These are phyloP conservation scores for Actias luna DNA, from an alignment of 2,888 invertebrate genomes.

Conservation along the genomic window DNA sequence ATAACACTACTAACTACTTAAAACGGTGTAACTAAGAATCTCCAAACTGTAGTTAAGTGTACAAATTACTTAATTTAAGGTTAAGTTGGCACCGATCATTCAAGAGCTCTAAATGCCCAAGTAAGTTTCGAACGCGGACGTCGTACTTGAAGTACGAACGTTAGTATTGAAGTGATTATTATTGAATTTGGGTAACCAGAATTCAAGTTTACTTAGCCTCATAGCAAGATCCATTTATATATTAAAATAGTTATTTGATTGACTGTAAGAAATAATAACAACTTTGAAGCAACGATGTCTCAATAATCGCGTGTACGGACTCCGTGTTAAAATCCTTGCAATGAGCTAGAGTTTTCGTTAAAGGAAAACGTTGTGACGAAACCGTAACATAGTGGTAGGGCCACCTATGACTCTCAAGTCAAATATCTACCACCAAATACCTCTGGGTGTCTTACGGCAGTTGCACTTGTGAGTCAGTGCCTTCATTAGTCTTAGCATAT, in stretches of 20 bases:
- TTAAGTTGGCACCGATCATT: constrained; percentile 74
- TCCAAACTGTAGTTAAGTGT: constrained; percentile 80
- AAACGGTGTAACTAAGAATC: constrained; percentile 71
- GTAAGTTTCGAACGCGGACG: constrained; percentile 21
- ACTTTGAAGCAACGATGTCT: too few species aligned
- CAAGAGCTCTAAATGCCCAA: constrained; percentile 42
- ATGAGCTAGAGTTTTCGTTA: too few species aligned
- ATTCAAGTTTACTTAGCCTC: not conserved
- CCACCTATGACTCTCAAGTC: too few species aligned
- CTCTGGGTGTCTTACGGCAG: too few species aligned
- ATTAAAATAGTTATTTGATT: not conserved
- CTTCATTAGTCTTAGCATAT: too few species aligned
- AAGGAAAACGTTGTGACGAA: too few species aligned
- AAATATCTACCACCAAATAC: too few species aligned
- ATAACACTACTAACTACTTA: constrained; percentile 49
- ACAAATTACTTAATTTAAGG: constrained; percentile 82
- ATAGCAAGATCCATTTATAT: not conserved
- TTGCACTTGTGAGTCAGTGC: too few species aligned
- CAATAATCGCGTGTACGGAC: too few species aligned
- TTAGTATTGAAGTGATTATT: not conserved
- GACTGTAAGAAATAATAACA: too few species aligned
- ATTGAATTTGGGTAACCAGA: not conserved
- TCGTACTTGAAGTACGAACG: not conserved
- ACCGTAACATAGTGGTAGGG: too few species aligned
- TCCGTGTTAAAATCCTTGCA: too few species aligned